Base-by-base conservation (phyloP, 2,888 invertebrate species). In the Acrocyrtus sp. region DNA sequence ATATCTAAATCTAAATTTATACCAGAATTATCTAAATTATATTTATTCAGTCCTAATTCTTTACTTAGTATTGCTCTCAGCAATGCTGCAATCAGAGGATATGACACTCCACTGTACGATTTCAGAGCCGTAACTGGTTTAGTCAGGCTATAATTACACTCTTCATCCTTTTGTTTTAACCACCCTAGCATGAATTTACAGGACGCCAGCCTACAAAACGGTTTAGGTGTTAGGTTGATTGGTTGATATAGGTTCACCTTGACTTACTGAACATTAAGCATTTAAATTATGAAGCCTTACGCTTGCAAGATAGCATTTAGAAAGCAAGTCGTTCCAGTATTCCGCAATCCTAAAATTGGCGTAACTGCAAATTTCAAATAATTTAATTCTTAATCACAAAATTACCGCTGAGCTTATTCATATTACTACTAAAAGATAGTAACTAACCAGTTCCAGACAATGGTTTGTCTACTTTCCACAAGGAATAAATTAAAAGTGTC, bases 241-340 rank as follows among this genome's bases (percentile, higher is more conserved):
- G n/a, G n/a, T n/a, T n/a, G n/a, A n/a, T n/a, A n/a, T n/a, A n/a
- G n/a, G n/a, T n/a, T n/a, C n/a, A n/a, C n/a, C n/a, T n/a, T n/a
- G n/a, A n/a, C n/a, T n/a, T n/a, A n/a, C n/a, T n/a, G n/a, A n/a
- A n/a, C n/a, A n/a, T n/a, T n/a, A n/a, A n/a, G n/a, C n/a, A n/a
- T n/a, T n/a, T n/a, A n/a, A n/a, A n/a, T n/a, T n/a, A n/a, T n/a
- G n/a, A n/a, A n/a, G n/a, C n/a, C n/a, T n/a, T n/a, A 86, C 1
- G 95, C 93, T 86, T 97, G 97, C 26, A 97, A 86, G 53, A 96
- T 86, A 0, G 96, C 93, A 85, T 97, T 97, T 63, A 97, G 86
- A 84, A 96, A 97, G 85, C 97, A 97, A 0, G 96, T 95, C 80
- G 93, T 91, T 47, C 96, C 96, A 77, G 96, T 88, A 86, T 97